Evolutionary conservation across 2,888 invertebrate species (phyloP).

Genomic region (Antheraea assamensis): DNA sequence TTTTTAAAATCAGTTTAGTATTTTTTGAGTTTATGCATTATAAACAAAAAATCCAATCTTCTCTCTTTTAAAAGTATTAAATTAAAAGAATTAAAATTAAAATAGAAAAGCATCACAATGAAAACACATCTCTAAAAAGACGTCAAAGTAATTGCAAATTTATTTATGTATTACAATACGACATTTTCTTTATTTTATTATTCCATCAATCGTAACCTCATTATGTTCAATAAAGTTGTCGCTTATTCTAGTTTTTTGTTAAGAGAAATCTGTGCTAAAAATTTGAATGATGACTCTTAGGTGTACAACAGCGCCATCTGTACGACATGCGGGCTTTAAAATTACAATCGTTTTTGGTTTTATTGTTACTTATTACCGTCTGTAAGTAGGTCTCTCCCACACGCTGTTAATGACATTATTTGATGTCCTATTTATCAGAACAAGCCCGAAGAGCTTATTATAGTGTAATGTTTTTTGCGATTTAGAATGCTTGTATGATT

Average conservation of each 20-base stretch:
- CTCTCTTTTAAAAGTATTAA: too few species aligned
- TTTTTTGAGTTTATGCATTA: too few species aligned
- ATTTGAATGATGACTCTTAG: background rate
- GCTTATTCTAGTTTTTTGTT: too few species aligned
- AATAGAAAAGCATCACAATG: too few species aligned
- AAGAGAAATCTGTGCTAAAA: background rate
- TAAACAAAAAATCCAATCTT: too few species aligned
- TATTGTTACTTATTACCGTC: background rate
- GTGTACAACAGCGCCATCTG: conserved; percentile 2
- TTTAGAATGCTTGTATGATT: too few species aligned
- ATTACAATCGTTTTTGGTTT: background rate
- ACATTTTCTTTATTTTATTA: background rate
- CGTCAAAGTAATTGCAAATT: too few species aligned
- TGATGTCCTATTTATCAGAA: background rate
- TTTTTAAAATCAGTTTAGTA: too few species aligned
- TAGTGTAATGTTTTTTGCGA: background rate
- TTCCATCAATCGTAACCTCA: background rate
- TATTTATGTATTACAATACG: too few species aligned
- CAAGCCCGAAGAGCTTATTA: background rate
- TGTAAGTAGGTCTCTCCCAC: conserved; percentile 5
- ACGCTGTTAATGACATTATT: background rate
- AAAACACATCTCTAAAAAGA: too few species aligned
- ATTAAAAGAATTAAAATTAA: too few species aligned
- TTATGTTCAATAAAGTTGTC: background rate
- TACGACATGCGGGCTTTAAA: background rate